Conservation (phyloP, 2,113 vertebrate species). For the Nibea coibor region DNA sequence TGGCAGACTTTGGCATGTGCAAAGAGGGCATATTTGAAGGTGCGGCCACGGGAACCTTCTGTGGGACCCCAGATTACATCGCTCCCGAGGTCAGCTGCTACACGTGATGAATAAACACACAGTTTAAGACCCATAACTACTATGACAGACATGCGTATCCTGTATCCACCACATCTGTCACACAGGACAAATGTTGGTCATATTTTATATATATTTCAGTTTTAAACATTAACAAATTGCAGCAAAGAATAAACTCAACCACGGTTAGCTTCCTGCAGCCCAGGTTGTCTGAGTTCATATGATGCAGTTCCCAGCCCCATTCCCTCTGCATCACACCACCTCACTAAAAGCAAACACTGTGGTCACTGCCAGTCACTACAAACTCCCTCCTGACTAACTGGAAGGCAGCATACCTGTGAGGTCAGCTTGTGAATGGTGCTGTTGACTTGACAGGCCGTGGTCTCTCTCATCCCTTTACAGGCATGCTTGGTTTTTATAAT, state of each 20-base stretch:
- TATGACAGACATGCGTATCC: not conserved
- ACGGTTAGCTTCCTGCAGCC: constrained; percentile 8
- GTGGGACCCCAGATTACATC: constrained; percentile 97
- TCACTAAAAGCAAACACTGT: constrained; percentile 50
- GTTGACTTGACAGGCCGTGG: constrained; percentile 27
- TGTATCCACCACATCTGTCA: not conserved
- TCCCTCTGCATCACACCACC: constrained; percentile 53
- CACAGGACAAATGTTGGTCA: not conserved
- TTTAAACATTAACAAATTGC: not conserved
- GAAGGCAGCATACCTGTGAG: constrained; percentile 44
- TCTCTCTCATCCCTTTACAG: constrained; percentile 22
- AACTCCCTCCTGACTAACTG: constrained; percentile 46
- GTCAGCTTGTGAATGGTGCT: constrained; percentile 24
- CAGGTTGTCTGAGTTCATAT: constrained; percentile 49
- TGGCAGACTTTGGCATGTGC: constrained; percentile 99
- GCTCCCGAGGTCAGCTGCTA: constrained; percentile 91
- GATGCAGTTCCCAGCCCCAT: constrained; percentile 21
- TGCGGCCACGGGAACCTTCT: constrained; percentile 92
- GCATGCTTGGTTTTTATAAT: constrained; percentile 42
- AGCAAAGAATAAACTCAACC: constrained; percentile 2
- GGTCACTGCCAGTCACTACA: constrained; percentile 30
- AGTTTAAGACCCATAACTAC: not conserved
- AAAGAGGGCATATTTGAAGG: constrained; percentile 94
- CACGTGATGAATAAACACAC: not conserved
- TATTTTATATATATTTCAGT: not conserved